Evolutionary conservation across 2,797 vertebrate species (phyloP).

Genomic region (Pseudochirops cupreus): DNA sequence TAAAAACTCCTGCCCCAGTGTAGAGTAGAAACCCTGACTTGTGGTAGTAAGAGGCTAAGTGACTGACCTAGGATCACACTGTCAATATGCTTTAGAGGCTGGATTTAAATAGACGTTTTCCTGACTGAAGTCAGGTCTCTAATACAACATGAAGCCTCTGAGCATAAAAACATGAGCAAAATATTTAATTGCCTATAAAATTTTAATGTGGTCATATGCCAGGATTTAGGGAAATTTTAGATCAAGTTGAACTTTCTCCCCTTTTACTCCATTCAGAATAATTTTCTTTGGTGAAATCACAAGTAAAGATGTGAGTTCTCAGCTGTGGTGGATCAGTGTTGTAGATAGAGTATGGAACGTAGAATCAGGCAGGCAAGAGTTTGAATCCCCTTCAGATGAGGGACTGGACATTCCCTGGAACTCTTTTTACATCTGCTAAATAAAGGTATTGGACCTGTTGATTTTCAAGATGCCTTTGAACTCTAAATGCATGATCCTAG

Average conservation of each 20-base stretch:
- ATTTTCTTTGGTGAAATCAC: not conserved
- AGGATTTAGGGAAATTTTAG: slow-evolving; percentile 6
- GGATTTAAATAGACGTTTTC: not conserved
- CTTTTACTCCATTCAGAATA: not conserved
- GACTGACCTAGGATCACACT: not conserved
- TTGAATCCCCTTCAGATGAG: not conserved
- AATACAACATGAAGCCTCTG: not conserved
- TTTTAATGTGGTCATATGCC: not conserved
- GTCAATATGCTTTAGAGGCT: not conserved
- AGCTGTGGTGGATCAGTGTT: not conserved
- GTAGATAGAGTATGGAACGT: not conserved
- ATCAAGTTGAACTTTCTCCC: not conserved
- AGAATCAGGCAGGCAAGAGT: not conserved
- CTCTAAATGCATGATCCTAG: not conserved
- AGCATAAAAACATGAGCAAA: not conserved
- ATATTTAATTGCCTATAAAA: slow-evolving; percentile 6
- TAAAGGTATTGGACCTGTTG: not conserved
- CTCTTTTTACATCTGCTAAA: not conserved
- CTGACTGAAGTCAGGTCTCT: not conserved
- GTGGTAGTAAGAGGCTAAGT: not conserved
- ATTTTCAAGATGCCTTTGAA: not conserved
- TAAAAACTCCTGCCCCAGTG: not conserved
- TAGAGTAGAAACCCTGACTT: not conserved
- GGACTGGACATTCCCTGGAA: not conserved
- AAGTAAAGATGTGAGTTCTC: not conserved